phyloP scores from a whole-genome alignment of 2,797 vertebrate species.

The Hyperoplus immaculatus region DNA sequence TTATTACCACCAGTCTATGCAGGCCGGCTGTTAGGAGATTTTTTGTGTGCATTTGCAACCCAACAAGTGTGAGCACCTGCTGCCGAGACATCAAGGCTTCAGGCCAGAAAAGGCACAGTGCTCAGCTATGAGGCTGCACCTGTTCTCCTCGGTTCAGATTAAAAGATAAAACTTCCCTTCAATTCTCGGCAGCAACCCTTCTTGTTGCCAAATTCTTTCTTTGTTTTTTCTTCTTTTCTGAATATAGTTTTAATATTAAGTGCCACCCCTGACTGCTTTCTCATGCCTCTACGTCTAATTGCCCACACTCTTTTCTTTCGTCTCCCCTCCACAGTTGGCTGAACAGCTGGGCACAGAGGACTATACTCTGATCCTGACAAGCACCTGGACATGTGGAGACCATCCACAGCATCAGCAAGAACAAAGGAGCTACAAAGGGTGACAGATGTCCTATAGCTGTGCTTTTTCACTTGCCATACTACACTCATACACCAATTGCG shows the following conservation, averaged over 20 bases:
- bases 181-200: conserved; percentile 19
- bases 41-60: conserved; percentile 11
- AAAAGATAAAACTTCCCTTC: conserved; percentile 35
- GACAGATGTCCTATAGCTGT: conserved; percentile 13
- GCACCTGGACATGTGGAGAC: conserved; percentile 59
- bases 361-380: conserved; percentile 49
- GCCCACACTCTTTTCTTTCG: conserved; percentile 32
- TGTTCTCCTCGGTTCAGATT: conserved; percentile 29
- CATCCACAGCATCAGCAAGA: conserved; percentile 34
- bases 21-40: conserved; percentile 22
- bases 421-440: conserved; percentile 46
- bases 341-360: conserved; percentile 63
- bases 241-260: conserved; percentile 5
- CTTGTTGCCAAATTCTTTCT: neutral
- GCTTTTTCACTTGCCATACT: conserved; percentile 4
- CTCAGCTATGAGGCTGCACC: conserved; percentile 37
- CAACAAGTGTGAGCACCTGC: conserved; percentile 21
- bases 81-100: conserved; percentile 27
- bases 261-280: neutral
- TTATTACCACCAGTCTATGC: neutral
- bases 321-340: conserved; percentile 69
- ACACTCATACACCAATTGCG: neutral
- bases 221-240: neutral
- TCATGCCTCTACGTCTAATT: conserved; percentile 33
- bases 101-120: conserved; percentile 25